phyloP scores from a whole-genome alignment of 2,113 vertebrate species.

The Megaleporinus macrocephalus region DNA sequence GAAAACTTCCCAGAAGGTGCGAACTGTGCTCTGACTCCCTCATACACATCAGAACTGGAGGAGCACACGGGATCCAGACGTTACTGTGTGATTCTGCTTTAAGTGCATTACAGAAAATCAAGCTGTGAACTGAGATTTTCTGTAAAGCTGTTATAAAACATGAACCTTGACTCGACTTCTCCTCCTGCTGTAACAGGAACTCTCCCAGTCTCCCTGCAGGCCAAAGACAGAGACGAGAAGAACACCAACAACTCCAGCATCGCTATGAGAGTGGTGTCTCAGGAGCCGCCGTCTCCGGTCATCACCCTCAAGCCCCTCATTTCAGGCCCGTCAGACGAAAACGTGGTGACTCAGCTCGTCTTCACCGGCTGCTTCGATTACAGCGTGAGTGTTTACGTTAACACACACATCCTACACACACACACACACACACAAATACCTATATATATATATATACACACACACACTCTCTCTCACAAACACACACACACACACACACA shows the following conservation, averaged over 20 bases:
- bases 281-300: conserved; percentile 64
- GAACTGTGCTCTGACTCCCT: background rate
- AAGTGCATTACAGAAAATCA: no score
- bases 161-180: no score
- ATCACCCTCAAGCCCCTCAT: conserved; percentile 48
- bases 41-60: background rate
- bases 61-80: background rate
- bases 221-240: conserved; percentile 49
- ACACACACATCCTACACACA: background rate
- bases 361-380: conserved; percentile 79
- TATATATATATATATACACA: no score
- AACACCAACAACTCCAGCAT: conserved; percentile 76
- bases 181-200: conserved; percentile 39
- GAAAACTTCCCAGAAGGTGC: conserved; percentile 66
- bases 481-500: no score
- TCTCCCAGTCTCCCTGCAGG: conserved; percentile 45
- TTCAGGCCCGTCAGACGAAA: background rate
- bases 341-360: conserved; percentile 51
- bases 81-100: no score
- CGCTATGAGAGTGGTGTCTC: conserved; percentile 66
- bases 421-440: no score
- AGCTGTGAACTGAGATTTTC: no score
- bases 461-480: no score
- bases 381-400: conserved; percentile 67
- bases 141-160: no score